These are phyloP conservation scores for Julus scanicus DNA, from an alignment of 2,888 invertebrate genomes.

Conservation along the genomic window DNA sequence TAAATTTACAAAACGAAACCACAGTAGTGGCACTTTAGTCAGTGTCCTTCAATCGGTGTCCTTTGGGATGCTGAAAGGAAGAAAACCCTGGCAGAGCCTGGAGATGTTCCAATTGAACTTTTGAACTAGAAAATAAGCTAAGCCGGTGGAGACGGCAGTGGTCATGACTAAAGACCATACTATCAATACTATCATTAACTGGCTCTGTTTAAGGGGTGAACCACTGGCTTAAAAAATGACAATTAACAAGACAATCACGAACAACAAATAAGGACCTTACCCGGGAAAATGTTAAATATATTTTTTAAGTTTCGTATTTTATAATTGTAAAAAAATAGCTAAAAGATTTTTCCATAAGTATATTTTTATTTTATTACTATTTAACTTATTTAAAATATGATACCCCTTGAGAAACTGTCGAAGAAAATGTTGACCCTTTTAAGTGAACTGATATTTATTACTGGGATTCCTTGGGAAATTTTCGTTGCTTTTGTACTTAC, in stretches of 20 bases:
- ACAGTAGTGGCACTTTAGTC: neutral
- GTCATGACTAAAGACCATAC: neutral
- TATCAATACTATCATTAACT: neutral
- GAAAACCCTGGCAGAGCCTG: neutral
- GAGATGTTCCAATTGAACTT: neutral
- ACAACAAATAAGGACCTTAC: neutral
- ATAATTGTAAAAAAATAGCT: no score
- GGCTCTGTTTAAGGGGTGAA: neutral
- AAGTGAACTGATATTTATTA: no score
- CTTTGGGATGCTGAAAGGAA: neutral
- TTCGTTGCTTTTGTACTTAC: no score
- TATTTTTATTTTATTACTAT: no score
- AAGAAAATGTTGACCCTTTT: no score
- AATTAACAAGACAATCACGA: neutral
- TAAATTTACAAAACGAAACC: no score
- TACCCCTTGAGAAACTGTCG: no score
- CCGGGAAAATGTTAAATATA: neutral
- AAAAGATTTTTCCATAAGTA: no score
- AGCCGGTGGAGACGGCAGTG: constrained; percentile 43
- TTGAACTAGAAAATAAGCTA: neutral
- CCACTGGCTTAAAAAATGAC: neutral
- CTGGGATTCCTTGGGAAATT: no score
- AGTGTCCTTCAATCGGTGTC: no score
- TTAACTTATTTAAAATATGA: no score
- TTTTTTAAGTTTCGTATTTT: no score